Conservation (phyloP, 2,888 invertebrate genomes). For the Machimus atricapillus region DNA sequence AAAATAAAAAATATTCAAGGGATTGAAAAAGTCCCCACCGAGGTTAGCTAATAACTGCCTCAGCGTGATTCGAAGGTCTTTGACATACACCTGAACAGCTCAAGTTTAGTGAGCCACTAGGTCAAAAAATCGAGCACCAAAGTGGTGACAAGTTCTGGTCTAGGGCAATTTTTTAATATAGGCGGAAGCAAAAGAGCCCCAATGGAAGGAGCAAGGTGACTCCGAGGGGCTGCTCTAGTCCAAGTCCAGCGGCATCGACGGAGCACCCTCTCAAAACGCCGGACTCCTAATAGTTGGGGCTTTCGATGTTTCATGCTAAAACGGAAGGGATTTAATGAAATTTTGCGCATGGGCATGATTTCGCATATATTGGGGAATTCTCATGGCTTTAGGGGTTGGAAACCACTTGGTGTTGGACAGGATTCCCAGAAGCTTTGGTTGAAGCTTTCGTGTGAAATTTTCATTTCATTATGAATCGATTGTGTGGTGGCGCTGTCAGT, state of each 20-base stretch:
- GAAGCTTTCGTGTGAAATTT: constrained; percentile 19
- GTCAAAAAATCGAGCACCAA: constrained; percentile 39
- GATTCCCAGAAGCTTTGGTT: background rate
- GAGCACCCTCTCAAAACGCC: background rate
- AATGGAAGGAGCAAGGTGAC: background rate
- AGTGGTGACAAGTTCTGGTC: constrained; percentile 18
- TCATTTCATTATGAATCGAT: constrained; percentile 38
- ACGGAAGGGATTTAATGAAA: constrained; percentile 39
- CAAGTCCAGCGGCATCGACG: background rate
- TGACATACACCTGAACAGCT: background rate
- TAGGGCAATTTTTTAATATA: background rate
- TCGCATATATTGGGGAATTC: background rate
- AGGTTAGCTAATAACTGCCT: background rate
- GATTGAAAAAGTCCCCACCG: background rate
- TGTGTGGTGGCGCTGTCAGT: constrained; percentile 36
- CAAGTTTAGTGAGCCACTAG: constrained; percentile 44
- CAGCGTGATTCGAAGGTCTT: constrained; percentile 1
- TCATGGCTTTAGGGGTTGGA: background rate
- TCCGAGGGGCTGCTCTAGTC: background rate
- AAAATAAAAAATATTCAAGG: background rate
- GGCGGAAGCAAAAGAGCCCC: background rate
- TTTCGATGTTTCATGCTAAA: background rate
- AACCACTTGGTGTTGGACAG: background rate
- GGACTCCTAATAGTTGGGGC: background rate
- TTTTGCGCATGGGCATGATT: constrained; percentile 46